phyloP scores from a whole-genome alignment of 2,797 vertebrate species.

The Harpagifer antarcticus region DNA sequence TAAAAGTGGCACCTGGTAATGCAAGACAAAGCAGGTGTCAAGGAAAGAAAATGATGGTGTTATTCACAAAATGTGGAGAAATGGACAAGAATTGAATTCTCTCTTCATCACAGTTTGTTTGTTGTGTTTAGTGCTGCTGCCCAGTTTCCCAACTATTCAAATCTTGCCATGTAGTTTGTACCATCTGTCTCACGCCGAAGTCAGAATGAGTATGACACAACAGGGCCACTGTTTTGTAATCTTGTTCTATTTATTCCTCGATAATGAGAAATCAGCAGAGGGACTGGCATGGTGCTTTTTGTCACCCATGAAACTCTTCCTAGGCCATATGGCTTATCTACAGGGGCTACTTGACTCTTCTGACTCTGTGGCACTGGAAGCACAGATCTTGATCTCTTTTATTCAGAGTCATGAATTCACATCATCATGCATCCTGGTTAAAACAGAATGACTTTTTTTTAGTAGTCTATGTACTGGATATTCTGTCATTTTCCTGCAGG shows the following conservation, averaged over 20 bases:
- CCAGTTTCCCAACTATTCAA: conserved; percentile 70
- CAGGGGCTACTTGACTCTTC: conserved; percentile 74
- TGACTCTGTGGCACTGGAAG: conserved; percentile 72
- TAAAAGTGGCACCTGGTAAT: conserved; percentile 58
- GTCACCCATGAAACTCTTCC: conserved; percentile 73
- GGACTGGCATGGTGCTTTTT: conserved; percentile 73
- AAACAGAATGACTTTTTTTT: conserved; percentile 50
- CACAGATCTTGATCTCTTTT: conserved; percentile 64
- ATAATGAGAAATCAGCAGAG: conserved; percentile 84
- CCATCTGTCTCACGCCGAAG: conserved; percentile 84
- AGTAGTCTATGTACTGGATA: conserved; percentile 22
- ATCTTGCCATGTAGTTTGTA: conserved; percentile 79
- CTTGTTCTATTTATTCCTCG: conserved; percentile 86
- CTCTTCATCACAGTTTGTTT: conserved; percentile 63
- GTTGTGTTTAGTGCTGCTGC: conserved; percentile 63
- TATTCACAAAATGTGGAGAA: conserved; percentile 40
- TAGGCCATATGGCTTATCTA: conserved; percentile 82
- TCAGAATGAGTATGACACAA: conserved; percentile 81
- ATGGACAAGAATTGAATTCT: conserved; percentile 24
- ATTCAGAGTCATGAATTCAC: conserved; percentile 54
- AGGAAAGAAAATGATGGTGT: conserved; percentile 26
- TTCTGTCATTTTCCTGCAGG: conserved; percentile 34
- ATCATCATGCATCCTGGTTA: conserved; percentile 31
- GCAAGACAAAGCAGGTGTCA: conserved; percentile 44
- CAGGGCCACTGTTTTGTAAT: conserved; percentile 79